Conservation (phyloP, 2,797 vertebrate genomes). For the Syncerus caffer region DNA sequence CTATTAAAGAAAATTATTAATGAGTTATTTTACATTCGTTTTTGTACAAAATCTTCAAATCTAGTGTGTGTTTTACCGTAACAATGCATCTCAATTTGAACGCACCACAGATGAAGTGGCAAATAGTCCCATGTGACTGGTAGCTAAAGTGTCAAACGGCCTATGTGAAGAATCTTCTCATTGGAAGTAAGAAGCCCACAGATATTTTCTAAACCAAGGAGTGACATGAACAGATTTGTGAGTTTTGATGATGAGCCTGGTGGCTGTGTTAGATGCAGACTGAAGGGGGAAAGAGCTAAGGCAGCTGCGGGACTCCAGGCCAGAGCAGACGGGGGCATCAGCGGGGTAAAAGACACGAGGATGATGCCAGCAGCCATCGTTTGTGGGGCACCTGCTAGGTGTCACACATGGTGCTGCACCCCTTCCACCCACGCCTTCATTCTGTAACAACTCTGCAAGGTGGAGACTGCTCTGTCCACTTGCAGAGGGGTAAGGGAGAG, state of each 20-base stretch:
- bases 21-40: neutral
- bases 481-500: neutral
- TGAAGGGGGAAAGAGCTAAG: neutral
- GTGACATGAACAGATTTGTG: neutral
- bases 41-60: slow-evolving; percentile 16
- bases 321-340: neutral
- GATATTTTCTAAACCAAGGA: neutral
- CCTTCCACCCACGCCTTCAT: neutral
- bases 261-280: neutral
- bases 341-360: neutral
- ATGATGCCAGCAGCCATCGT: neutral
- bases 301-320: neutral
- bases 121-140: neutral
- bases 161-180: neutral
- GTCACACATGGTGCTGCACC: neutral
- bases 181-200: neutral
- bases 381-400: neutral
- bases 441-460: neutral
- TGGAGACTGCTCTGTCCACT: neutral
- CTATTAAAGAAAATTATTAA: neutral
- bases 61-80: neutral
- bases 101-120: neutral
- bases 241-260: neutral
- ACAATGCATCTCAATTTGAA: neutral
- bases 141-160: neutral